Evolutionary conservation across 2,888 invertebrate species (phyloP).

Genomic region (Tinea pellionella): DNA sequence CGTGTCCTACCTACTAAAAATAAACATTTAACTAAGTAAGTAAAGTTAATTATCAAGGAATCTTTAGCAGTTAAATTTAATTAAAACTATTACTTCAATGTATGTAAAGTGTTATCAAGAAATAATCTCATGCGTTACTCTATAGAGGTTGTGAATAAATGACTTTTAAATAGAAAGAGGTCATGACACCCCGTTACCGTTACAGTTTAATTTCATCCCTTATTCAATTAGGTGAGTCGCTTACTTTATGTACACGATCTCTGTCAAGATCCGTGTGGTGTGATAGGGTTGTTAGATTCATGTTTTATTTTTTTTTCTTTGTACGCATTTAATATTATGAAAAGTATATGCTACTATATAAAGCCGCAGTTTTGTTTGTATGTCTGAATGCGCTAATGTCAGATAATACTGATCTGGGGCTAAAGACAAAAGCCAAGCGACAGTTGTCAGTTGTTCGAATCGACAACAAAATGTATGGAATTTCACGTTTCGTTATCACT

Average conservation of each 20-base stretch:
- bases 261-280: conserved; percentile 30
- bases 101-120: not conserved
- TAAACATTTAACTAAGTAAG: not conserved
- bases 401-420: too few species aligned
- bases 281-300: not conserved
- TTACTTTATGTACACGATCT: conserved; percentile 52
- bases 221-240: conserved; percentile 61
- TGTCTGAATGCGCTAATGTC: too few species aligned
- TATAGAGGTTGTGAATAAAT: conserved; percentile 31
- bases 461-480: too few species aligned
- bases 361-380: too few species aligned
- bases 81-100: not conserved
- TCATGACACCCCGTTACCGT: conserved; percentile 37
- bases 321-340: too few species aligned
- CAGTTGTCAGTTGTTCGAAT: too few species aligned
- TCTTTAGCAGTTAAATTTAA: not conserved
- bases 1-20: too few species aligned
- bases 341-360: too few species aligned
- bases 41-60: not conserved
- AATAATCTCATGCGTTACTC: conserved; percentile 27
- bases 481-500: too few species aligned
- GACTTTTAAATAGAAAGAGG: conserved; percentile 67
- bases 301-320: not conserved
- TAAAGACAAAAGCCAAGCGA: too few species aligned
- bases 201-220: conserved; percentile 60